Conservation (phyloP, 2,888 invertebrate species). For the Hyppa rectilinea region DNA sequence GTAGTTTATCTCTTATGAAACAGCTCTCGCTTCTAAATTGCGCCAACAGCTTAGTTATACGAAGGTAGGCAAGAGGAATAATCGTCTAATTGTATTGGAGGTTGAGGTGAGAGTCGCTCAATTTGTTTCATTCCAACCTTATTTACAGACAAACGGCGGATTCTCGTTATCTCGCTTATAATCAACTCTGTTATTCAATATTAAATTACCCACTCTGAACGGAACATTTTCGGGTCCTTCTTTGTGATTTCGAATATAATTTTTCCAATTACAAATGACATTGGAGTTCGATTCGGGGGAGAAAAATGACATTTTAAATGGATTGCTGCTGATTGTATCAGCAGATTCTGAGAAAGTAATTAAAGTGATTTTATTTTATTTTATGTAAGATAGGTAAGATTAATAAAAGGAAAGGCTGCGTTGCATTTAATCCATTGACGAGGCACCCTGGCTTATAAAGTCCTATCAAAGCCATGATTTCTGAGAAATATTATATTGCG, state of each 20-base stretch:
- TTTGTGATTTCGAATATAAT: slow-evolving; percentile 37
- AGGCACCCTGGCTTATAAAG: background rate
- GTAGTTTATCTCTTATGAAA: no score
- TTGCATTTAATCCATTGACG: slow-evolving; percentile 10
- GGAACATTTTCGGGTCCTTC: slow-evolving; percentile 7
- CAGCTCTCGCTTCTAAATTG: slow-evolving; percentile 45
- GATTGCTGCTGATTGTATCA: no score
- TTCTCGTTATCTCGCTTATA: slow-evolving; percentile 51
- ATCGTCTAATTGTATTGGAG: slow-evolving; percentile 83
- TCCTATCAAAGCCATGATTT: background rate
- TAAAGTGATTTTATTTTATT: slow-evolving; percentile 1
- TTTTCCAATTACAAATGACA: slow-evolving; percentile 43
- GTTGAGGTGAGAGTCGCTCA: slow-evolving; percentile 73
- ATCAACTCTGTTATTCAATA: slow-evolving; percentile 53
- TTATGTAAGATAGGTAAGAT: background rate
- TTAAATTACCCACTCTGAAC: slow-evolving; percentile 37
- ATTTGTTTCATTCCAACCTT: slow-evolving; percentile 74
- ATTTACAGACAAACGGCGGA: slow-evolving; percentile 64
- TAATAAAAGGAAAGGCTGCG: background rate
- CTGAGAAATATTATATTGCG: background rate
- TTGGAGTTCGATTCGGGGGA: background rate
- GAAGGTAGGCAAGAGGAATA: slow-evolving; percentile 80
- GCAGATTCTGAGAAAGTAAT: slow-evolving; percentile 11
- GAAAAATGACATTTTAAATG: background rate
- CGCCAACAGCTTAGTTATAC: slow-evolving; percentile 70